Evolutionary conservation across 2,888 invertebrate genomes (phyloP).

Genomic region (Trileptium ribeirensis): DNA sequence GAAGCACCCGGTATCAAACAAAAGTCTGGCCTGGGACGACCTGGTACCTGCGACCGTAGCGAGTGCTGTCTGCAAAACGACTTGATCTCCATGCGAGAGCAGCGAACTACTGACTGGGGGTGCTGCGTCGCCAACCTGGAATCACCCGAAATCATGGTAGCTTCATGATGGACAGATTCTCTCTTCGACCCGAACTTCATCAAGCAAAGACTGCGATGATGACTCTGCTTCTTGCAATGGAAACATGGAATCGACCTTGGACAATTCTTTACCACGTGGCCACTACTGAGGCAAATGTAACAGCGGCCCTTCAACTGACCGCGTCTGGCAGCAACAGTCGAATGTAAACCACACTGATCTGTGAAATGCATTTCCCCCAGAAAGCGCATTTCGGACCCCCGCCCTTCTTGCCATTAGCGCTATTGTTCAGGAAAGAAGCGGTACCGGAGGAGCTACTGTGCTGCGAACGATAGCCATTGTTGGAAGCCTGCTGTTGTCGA

Average conservation of each 20-base stretch:
- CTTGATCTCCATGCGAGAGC: not conserved
- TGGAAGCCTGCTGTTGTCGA: not conserved
- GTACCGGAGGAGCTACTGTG: not conserved
- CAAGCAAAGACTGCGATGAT: constrained; percentile 12
- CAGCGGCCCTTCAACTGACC: not conserved
- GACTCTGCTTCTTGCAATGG: constrained; percentile 2
- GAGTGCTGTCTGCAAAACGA: not conserved
- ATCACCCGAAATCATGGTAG: not conserved
- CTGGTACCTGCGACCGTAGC: not conserved
- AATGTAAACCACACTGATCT: not conserved
- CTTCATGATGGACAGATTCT: not conserved
- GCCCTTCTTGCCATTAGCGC: not conserved
- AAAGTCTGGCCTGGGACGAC: not conserved
- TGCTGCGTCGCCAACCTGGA: not conserved
- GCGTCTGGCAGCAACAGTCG: not conserved
- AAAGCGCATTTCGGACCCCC: not conserved
- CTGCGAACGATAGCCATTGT: not conserved
- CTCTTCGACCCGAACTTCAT: not conserved
- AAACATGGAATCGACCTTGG: not conserved
- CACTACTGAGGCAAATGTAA: not conserved
- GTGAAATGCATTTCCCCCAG: not conserved
- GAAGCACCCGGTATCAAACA: not conserved
- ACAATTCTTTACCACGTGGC: constrained; percentile 1
- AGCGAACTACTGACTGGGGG: not conserved
- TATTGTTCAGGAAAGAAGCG: not conserved